Evolutionary conservation across 2,888 invertebrate species (phyloP).

Genomic region (Ectemnius lituratus): DNA sequence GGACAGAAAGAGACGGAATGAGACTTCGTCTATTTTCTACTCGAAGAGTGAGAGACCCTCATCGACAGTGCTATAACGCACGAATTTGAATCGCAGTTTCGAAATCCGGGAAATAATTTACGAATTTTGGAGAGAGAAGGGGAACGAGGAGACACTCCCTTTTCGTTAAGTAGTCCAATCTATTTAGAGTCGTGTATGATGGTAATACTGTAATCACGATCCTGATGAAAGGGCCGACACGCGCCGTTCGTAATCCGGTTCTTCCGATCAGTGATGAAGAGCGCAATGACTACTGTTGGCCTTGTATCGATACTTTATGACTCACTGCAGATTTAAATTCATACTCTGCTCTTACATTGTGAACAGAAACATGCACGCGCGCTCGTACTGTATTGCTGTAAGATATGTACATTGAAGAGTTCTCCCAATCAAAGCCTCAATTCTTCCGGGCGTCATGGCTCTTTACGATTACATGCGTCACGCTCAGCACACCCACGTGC

Average conservation of each 20-base stretch:
- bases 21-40: constrained; percentile 54
- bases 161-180: not conserved
- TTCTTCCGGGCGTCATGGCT: constrained; percentile 58
- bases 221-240: no score
- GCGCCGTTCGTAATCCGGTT: no score
- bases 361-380: no score
- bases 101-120: constrained; percentile 33
- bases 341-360: no score
- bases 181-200: not conserved
- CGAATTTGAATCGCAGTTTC: constrained; percentile 39
- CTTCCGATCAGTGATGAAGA: no score
- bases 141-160: not conserved
- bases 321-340: no score
- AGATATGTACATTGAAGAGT: no score
- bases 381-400: no score
- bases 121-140: constrained; percentile 16
- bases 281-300: no score
- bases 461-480: constrained; percentile 62
- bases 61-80: constrained; percentile 34
- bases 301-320: no score
- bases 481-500: constrained; percentile 50
- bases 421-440: constrained; percentile 46
- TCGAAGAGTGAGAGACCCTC: constrained; percentile 22
- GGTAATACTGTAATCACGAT: no score
- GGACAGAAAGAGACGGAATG: no score